Percentiles rank a stretch among this genome's conserved stretches.
phyloP scores from a whole-genome alignment of 2,888 invertebrate genomes.

The Galeopsomyia nigrocyanea region DNA sequence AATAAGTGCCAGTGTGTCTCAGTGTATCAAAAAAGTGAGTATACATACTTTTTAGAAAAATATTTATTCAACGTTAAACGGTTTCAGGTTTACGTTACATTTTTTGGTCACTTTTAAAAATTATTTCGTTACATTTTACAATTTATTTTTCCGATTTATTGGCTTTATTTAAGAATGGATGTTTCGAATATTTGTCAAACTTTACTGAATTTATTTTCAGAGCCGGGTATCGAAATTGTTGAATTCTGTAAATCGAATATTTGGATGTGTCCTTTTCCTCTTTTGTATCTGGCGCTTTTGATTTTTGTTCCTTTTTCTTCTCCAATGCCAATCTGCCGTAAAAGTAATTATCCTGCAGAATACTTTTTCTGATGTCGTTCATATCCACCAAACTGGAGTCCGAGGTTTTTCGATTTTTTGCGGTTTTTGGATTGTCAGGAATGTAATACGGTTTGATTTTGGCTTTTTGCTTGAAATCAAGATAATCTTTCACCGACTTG shows the following conservation, averaged over 20 bases:
- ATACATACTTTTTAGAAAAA: background rate
- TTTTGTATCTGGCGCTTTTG: background rate
- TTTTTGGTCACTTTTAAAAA: too few relatives aligned
- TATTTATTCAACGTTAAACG: background rate
- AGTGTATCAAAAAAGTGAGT: conserved; percentile 84
- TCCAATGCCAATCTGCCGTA: conserved; percentile 30
- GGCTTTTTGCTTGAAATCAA: conserved; percentile 49
- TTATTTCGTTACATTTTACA: conserved; percentile 2
- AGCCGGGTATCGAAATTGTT: conserved; percentile 35
- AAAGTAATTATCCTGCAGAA: conserved; percentile 21
- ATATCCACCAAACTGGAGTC: conserved; percentile 31
- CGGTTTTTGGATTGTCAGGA: conserved; percentile 28
- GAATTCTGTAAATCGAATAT: conserved; percentile 27
- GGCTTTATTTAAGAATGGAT: background rate
- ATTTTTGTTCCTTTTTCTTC: conserved; percentile 27
- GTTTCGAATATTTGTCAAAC: background rate
- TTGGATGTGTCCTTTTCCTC: background rate
- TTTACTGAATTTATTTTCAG: conserved; percentile 12
- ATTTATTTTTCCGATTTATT: background rate
- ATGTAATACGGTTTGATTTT: conserved; percentile 52
- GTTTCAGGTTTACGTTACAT: too few relatives aligned
- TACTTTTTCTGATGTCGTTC: conserved; percentile 32
- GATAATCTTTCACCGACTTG: conserved; percentile 28
- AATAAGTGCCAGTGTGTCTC: conserved; percentile 84
- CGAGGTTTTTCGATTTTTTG: conserved; percentile 3